Evolutionary conservation across 2,888 invertebrate species (phyloP).

Genomic region (Microplitis deprimator): DNA sequence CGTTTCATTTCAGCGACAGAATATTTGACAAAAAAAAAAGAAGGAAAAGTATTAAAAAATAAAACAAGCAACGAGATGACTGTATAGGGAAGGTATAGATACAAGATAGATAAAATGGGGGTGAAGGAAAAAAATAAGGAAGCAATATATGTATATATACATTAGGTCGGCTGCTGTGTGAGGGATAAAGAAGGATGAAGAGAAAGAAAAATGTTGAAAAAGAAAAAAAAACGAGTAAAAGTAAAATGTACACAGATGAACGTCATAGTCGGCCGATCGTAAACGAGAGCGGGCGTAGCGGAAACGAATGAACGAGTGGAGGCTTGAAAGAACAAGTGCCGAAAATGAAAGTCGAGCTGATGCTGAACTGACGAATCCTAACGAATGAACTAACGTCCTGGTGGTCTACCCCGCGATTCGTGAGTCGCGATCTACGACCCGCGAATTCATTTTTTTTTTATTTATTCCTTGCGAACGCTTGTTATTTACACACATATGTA

Average conservation of each 20-base stretch:
- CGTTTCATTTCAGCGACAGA: not conserved
- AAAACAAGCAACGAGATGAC: no score
- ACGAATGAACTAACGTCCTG: constrained; percentile 8
- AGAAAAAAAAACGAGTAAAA: not conserved
- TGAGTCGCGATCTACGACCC: not conserved
- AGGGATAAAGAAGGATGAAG: not conserved
- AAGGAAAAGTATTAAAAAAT: not conserved
- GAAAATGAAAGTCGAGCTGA: constrained; percentile 47
- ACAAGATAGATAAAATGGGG: not conserved
- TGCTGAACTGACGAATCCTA: not conserved
- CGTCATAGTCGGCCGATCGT: constrained; percentile 20
- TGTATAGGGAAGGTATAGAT: not conserved
- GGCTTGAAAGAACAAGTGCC: constrained; percentile 57
- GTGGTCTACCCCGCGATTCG: constrained; percentile 4
- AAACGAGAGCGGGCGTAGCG: constrained; percentile 31
- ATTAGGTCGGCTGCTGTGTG: not conserved
- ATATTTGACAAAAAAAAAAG: not conserved
- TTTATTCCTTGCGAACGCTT: not conserved
- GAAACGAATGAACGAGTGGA: constrained; percentile 43
- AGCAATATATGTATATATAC: not conserved
- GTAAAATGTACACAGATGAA: constrained; percentile 23
- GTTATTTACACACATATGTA: not conserved
- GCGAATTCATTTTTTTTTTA: not conserved
- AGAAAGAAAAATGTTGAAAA: not conserved
- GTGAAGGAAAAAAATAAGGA: not conserved